Evolutionary conservation across 2,888 invertebrate genomes (phyloP).

Genomic region (Dryocosmus kuriphilus): DNA sequence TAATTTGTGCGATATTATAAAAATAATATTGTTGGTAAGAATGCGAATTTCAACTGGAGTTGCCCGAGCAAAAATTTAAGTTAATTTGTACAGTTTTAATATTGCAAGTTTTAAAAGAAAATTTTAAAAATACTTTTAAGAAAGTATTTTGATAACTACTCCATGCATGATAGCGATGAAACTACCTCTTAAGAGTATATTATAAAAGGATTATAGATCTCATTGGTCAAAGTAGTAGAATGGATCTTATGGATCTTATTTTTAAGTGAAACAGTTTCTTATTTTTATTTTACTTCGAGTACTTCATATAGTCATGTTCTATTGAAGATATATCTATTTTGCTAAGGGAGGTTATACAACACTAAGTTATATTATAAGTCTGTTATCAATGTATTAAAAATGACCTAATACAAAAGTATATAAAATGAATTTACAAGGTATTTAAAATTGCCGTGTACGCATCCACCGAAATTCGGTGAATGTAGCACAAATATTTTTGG

Average conservation of each 20-base stretch:
- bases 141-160: constrained; percentile 11
- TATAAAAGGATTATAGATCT: constrained; percentile 9
- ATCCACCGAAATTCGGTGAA: too few species aligned
- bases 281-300: neutral
- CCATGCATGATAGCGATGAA: neutral
- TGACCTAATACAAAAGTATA: neutral
- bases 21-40: neutral
- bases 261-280: neutral
- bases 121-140: constrained; percentile 13
- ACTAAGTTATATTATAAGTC: constrained; percentile 23
- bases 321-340: constrained; percentile 18
- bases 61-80: neutral
- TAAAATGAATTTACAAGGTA: neutral
- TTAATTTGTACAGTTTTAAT: constrained; percentile 1
- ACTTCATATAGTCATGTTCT: constrained; percentile 1
- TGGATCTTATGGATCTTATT: neutral
- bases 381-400: constrained; percentile 5
- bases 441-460: too few species aligned
- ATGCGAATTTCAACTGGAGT: neutral
- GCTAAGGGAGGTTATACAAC: constrained; percentile 21
- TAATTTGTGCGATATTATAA: neutral
- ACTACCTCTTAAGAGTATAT: neutral
- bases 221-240: neutral
- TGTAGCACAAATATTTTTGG: too few species aligned
- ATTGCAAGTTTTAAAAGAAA: neutral